A percentile compares a stretch with the other conserved stretches of the same genome.
phyloP scores from a whole-genome alignment of 2,888 invertebrate species.

The Cenopis cana region DNA sequence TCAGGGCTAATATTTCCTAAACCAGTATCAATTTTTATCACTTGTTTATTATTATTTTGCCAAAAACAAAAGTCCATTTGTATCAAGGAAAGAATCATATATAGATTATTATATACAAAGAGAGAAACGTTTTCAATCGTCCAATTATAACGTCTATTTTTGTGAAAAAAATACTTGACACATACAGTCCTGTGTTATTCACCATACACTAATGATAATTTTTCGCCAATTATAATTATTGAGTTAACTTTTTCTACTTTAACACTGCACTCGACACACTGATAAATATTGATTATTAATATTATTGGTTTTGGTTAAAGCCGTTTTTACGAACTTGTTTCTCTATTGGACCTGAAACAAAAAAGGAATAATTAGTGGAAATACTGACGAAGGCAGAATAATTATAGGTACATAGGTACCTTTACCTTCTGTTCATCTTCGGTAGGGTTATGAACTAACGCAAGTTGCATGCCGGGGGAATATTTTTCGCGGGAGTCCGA shows the following conservation, averaged over 20 bases:
- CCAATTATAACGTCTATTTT: too few relatives aligned
- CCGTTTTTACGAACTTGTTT: not conserved
- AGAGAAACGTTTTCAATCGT: too few relatives aligned
- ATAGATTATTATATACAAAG: too few relatives aligned
- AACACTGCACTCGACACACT: not conserved
- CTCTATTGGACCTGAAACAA: not conserved
- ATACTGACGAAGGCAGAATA: not conserved
- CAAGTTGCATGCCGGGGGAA: not conserved
- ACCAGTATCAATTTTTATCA: not conserved
- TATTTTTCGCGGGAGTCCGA: not conserved
- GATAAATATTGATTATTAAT: not conserved
- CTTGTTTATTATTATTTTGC: not conserved
- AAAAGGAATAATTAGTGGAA: not conserved
- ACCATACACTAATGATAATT: too few relatives aligned
- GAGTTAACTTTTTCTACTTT: not conserved
- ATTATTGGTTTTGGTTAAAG: not conserved
- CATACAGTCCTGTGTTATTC: too few relatives aligned
- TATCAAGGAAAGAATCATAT: not conserved
- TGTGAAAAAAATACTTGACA: too few relatives aligned
- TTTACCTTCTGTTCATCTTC: not conserved
- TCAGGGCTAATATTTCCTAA: not conserved
- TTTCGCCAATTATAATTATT: not conserved
- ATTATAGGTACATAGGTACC: not conserved
- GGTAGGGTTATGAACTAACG: not conserved
- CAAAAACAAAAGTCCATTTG: not conserved